Evolutionary conservation across 2,888 invertebrate species (phyloP), one percentile per base, ranked within the genome.

Genomic region (Drosophila imparisetae): DNA sequence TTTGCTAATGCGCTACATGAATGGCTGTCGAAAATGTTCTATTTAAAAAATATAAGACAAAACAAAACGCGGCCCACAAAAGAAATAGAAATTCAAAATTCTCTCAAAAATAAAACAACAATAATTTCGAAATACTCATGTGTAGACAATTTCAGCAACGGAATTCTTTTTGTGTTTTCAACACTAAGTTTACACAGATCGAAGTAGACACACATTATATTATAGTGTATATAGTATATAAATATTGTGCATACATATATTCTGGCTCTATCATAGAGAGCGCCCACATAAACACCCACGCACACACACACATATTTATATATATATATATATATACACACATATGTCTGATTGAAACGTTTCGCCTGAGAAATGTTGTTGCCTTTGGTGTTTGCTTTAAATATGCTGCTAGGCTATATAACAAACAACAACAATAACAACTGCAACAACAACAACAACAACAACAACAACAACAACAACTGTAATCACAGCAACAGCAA

Each of bases 91-190:
- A 68, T 70, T 69, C 52, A 66, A 68, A 78, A 74, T 64, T 59
- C 52, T 54, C 62, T 52, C 54, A 59, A 55, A 59, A 60, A 32
- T 53, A 52, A 60, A 64, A 53, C 34, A 60, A 38, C 30, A 66
- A 76, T 66, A 42, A 77, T 78, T 78, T 78, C 78, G 78, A 78
- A 78, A 78, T 80, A 50, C 36, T 66, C 75, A 38, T 45, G 40
- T 52, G 75, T 54, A 66, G 66, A 70, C 38, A 54, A 66, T 59
- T 57, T 62, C 50, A 34, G 30, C 58, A 75, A 69, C 63, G 70
- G 38, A 74, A 74, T 74, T 72, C 57, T 40, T 64, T 65, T 66
- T 57, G 63, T 75, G 70, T 80, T 80, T 80, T 80, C 49, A 80
- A 72, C 67, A 72, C 67, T 73, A 76, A 65, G 62, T 66, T 77